Evolutionary conservation across 2,797 vertebrate species (phyloP), one percentile per base, ranked within the genome.

Genomic region (Petrocephalus sullivani): DNA sequence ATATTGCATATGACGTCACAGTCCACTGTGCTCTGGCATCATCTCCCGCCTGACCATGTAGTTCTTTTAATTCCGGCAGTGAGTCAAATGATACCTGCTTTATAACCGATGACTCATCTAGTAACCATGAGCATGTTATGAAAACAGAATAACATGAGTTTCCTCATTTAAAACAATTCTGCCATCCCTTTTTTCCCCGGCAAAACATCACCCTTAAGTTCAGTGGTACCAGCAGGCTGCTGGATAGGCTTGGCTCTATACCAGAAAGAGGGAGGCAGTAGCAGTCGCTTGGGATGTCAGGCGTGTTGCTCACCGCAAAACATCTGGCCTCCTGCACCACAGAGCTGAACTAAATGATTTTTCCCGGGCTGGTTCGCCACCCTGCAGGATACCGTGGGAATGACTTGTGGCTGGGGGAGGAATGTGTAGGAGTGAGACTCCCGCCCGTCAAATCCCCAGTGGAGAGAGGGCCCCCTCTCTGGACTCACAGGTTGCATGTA

Each of bases 361-460:
- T 57, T 46, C 78, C 58, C 3, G 46, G 37, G 84, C 14, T 7
- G 23, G 84, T 28, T n/a, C 8, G 84, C 84, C 28, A 41, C 56
- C 84, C 75, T 84, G 37, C 37, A 58, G 67, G 87, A 37, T 28
- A 57, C 33, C 37, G 54, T 84, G 87, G 57, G 87, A 88, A 88
- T 0, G 5, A 9, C n/a, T 84, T 6, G 1, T 9, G 23, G 58
- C 41, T 61, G 78, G 87, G 49, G n/a, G 23, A 51, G 78, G 78
- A 64, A 88, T 88, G 78, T 33, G 19, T 41, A 12, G 21, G 56
- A 64, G 46, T n/a, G 23, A 16, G 1, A 53, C 67, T 4, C n/a
- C 53, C 7, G 2, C 61, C n/a, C n/a, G 1, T 10, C 14, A 41
- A 37, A 41, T 75, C 33, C 37, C 71, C 6, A 0, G 41, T 78